A percentile compares a stretch with the other conserved stretches of the same genome.
These are phyloP conservation scores for Echeneis naucrates DNA, from an alignment of 2,797 vertebrate genomes.

Conservation along the genomic window DNA sequence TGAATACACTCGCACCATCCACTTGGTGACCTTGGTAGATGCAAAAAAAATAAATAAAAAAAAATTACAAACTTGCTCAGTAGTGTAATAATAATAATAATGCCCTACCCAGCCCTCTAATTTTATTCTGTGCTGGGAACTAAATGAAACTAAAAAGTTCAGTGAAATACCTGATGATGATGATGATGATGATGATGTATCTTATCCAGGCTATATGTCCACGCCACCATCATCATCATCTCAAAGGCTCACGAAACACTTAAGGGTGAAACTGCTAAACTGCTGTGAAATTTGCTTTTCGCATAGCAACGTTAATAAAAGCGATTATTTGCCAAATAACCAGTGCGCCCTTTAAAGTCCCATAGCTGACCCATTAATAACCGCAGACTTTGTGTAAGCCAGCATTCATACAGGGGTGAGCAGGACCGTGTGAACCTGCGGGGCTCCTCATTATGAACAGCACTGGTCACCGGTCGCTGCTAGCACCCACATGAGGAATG, in stretches of 20 bases:
- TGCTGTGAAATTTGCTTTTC: conserved; percentile 40
- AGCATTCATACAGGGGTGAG: conserved; percentile 58
- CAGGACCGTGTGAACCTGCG: conserved; percentile 53
- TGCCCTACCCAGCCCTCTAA: too few species aligned
- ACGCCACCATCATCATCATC: not conserved
- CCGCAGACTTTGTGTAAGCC: conserved; percentile 54
- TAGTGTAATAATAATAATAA: not conserved
- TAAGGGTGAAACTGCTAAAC: conserved; percentile 12
- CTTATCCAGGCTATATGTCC: not conserved
- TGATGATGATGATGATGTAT: not conserved
- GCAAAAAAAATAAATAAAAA: conserved; percentile 19
- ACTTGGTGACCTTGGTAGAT: conserved; percentile 31
- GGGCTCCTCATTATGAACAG: conserved; percentile 61
- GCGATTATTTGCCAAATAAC: conserved; percentile 49
- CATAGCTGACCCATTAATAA: conserved; percentile 52
- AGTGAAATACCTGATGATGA: not conserved
- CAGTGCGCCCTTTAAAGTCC: conserved; percentile 34
- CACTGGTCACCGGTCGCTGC: conserved; percentile 38
- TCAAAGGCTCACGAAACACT: conserved; percentile 7
- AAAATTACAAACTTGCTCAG: conserved; percentile 2
- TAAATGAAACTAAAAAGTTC: not conserved
- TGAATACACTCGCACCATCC: conserved; percentile 1
- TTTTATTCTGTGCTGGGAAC: not conserved
- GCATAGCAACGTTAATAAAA: conserved; percentile 42
- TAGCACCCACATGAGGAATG: conserved; percentile 70